Evolutionary conservation across 2,113 vertebrate species (phyloP).

Genomic region (Thamnaconus septentrionalis): DNA sequence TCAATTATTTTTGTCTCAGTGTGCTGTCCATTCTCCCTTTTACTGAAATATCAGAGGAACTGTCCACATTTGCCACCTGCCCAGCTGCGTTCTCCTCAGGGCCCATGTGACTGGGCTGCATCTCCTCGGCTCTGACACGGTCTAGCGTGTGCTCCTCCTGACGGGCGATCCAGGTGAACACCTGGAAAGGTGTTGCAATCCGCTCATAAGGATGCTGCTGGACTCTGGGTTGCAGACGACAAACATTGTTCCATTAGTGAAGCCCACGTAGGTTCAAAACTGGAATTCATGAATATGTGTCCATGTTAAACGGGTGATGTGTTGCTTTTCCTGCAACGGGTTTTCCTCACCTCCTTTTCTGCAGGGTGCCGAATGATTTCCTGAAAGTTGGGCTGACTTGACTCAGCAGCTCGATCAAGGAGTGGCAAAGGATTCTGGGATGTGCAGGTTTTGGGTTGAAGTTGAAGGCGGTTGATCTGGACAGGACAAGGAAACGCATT

Average conservation of each 20-base stretch:
- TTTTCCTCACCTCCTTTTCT: constrained; percentile 87
- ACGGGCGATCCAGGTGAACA: constrained; percentile 91
- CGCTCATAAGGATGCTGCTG: constrained; percentile 92
- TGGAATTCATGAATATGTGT: neutral
- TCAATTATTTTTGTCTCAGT: neutral
- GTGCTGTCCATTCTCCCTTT: neutral
- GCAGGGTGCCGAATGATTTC: constrained; percentile 87
- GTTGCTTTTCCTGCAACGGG: neutral
- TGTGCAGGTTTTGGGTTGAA: constrained; percentile 94
- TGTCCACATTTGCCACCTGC: constrained; percentile 77
- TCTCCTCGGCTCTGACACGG: constrained; percentile 88
- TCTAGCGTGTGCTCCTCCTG: constrained; percentile 88
- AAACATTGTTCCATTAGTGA: too few relatives aligned
- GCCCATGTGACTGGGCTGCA: constrained; percentile 85
- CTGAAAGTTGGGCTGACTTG: constrained; percentile 95
- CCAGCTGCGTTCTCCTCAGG: constrained; percentile 91
- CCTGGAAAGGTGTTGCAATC: constrained; percentile 90
- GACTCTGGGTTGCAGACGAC: constrained; percentile 69
- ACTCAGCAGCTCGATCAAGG: constrained; percentile 90
- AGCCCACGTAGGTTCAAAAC: neutral
- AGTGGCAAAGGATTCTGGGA: constrained; percentile 93
- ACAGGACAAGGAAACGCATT: constrained; percentile 6
- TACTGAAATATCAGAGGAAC: neutral
- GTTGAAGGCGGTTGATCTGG: constrained; percentile 89
- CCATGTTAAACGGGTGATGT: neutral